phyloP scores from a whole-genome alignment of 2,888 invertebrate species.

The Hemaris fuciformis region DNA sequence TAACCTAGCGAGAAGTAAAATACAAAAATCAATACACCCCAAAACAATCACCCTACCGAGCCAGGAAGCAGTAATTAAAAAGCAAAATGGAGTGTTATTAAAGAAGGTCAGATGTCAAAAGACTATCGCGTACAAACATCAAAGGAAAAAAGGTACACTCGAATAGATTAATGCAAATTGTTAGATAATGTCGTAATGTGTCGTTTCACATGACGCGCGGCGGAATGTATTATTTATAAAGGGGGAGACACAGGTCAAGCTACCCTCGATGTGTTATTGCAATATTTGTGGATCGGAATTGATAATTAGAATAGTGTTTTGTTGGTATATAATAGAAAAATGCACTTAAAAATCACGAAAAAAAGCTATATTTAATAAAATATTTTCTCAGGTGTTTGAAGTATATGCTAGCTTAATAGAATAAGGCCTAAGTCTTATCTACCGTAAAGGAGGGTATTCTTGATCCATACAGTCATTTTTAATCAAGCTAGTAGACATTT shows the following conservation, averaged over 20 bases:
- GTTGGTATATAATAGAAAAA: no score
- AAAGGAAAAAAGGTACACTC: constrained; percentile 62
- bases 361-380: no score
- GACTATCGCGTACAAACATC: constrained; percentile 52
- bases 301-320: constrained; percentile 26
- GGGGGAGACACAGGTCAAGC: constrained; percentile 21
- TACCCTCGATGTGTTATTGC: background rate
- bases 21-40: background rate
- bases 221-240: constrained; percentile 60
- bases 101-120: constrained; percentile 3
- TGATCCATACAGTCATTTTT: no score
- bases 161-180: constrained; percentile 72
- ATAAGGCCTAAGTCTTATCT: no score
- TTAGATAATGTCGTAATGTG: constrained; percentile 61
- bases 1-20: background rate
- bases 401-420: no score
- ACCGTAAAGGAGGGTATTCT: no score
- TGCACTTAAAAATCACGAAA: no score
- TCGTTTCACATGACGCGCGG: constrained; percentile 46
- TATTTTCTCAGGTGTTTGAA: no score
- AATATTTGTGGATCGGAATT: constrained; percentile 32
- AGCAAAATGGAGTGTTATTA: background rate
- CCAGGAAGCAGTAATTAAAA: background rate
- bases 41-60: background rate
- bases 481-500: background rate